Base-by-base conservation (phyloP, 2,797 vertebrate genomes). In the Lophura swinhoii region DNA sequence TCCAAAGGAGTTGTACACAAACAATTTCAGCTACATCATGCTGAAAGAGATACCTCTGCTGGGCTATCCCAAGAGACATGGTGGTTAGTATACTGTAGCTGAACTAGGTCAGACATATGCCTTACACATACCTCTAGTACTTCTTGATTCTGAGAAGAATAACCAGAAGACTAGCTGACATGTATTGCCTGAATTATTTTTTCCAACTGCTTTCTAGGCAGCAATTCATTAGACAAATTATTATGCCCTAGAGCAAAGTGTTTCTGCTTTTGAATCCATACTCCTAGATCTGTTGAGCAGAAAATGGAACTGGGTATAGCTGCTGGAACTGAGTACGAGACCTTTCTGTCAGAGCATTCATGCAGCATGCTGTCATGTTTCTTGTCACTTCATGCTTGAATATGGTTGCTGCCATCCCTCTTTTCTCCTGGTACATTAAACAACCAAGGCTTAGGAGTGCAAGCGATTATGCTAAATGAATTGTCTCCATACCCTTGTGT, bases 341-440 rank as follows among this genome's bases (percentile, higher is more conserved):
- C 31, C 66, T 20, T 72, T 72, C 75, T 92, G 69, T 69, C 82
- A 78, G 79, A 78, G 39, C 62, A 10, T 12, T 4, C 2, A 16
- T 62, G 44, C 23, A 44, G 33, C n/a, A 41, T 44, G 14, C 31
- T 64, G 13, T 53, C 66, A 58, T 53, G 26, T 73, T 60, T 88
- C 79, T 90, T 43, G 70, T 91, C 67, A 49, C 84, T 93, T 88
- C 51, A 28, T 84, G 71, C 84, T 92, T 31, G 63, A 83, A 51
- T 39, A 43, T 14, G 75, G 72, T 73, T 67, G 43, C 79, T 92
- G 72, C 92, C 76, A 69, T 81, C 84, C 73, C 79, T 78, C 73
- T 49, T 96, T 92, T 89, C 87, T 78, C 68, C 31, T 41, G 70
- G 51, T 81, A 78, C 39, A n/a, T 94, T 88, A 87, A 89, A 70